Base-by-base conservation (phyloP, 1,140 invertebrate genomes). In the Nilaparvata lugens region DNA sequence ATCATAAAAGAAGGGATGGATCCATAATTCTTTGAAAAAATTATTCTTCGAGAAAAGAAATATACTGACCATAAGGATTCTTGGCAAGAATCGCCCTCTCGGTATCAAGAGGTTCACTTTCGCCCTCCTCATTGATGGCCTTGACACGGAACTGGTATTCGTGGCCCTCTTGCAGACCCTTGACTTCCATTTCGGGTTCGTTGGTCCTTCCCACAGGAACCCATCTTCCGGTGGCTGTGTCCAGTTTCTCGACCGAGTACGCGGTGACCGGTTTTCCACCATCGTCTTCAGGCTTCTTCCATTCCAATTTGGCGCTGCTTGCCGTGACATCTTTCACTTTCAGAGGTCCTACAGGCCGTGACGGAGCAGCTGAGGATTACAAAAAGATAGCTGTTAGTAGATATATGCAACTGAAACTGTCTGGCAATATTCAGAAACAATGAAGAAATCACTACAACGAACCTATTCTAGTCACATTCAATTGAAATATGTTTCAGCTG, bases 261-360 rank as follows among this genome's bases (percentile, higher is more conserved):
- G 93, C 92, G 43, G 88, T 88, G n/a, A 98, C 83, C 6, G 94
- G 94, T 70, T 93, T 88, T 28, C 97, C 97, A 68, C 97, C 97
- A 76, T 99, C 96, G 72, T 99, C 96, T 70, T 96, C 93, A 21
- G 97, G 96, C 72, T 95, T 95, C 61, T 95, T 87, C 97, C 97
- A 99, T 68, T 91, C 85, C 1, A 99, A 77, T 68, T 96, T 97
- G 71, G 91, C 94, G 14, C 88, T 81, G 69, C 84, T 86, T 71
- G 93, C 91, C n/a, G 89, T 95, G 16, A 98, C 88, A 72, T 98
- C 93, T 5, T 85, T 79, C 24, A 97, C 92, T 75, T 95, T 89
- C 0, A 98, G 79, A 0, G 95, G 95, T 38, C 95, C 95, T 67
- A 89, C 84, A 62, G 91, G 89, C 73, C 89, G 92, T 65, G 82